These are phyloP conservation scores for Alviniconcha strummeri DNA, from an alignment of 2,888 invertebrate genomes.

Conservation along the genomic window DNA sequence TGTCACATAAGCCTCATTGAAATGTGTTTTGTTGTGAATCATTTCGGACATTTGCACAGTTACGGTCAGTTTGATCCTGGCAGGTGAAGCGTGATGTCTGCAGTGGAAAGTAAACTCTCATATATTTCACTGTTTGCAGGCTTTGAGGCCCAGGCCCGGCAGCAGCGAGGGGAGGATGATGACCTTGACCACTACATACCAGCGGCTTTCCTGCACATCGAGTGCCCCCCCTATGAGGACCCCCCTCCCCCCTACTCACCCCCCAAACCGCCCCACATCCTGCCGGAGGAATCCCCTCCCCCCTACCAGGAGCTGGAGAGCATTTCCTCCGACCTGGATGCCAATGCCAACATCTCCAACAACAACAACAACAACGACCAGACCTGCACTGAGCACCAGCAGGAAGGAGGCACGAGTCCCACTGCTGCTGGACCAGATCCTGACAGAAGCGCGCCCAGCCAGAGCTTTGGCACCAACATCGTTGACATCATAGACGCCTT, in stretches of 20 bases:
- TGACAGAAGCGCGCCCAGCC: too few species aligned
- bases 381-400: slow-evolving; percentile 13
- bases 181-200: slow-evolving; percentile 66
- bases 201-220: slow-evolving; percentile 62
- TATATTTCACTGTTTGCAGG: slow-evolving; percentile 46
- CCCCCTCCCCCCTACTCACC: slow-evolving; percentile 72
- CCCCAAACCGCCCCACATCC: slow-evolving; percentile 64
- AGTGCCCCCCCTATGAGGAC: slow-evolving; percentile 69
- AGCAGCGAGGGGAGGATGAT: slow-evolving; percentile 61
- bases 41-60: too few species aligned
- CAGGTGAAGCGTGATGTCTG: too few species aligned
- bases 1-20: too few species aligned
- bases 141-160: slow-evolving; percentile 50
- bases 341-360: slow-evolving; percentile 42
- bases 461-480: background rate
- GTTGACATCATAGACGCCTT: background rate
- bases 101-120: too few species aligned
- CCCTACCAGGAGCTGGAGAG: slow-evolving; percentile 62
- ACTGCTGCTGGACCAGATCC: too few species aligned
- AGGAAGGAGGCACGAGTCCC: background rate
- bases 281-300: slow-evolving; percentile 66
- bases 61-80: too few species aligned
- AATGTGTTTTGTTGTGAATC: too few species aligned
- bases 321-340: slow-evolving; percentile 19
- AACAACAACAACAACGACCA: slow-evolving; percentile 42